Conservation (phyloP, 2,797 vertebrate genomes). For the Sebastes iracundus region DNA sequence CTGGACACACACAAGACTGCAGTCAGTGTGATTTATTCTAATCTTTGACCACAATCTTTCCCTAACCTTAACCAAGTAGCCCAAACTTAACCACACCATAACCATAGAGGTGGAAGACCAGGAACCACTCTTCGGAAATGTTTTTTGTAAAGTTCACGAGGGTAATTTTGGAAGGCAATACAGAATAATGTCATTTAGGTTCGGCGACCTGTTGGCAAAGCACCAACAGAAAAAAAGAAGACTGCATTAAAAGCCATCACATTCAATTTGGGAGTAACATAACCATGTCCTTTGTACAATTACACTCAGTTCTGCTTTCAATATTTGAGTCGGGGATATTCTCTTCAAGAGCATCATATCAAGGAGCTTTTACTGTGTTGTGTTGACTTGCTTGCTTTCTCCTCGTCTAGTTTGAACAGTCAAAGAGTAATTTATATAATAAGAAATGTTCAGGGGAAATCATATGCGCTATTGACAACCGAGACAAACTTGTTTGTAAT, state of each 20-base stretch:
- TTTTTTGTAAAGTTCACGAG: not conserved
- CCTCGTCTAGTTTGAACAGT: not conserved
- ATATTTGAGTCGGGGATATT: not conserved
- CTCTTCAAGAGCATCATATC: not conserved
- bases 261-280: not conserved
- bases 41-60: not conserved
- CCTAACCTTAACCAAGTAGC: not conserved
- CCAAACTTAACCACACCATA: not conserved
- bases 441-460: not conserved
- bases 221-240: not conserved
- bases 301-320: not conserved
- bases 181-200: not conserved
- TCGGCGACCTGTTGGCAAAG: not conserved
- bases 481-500: not conserved
- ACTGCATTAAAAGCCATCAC: not conserved
- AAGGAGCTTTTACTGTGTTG: not conserved
- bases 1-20: not conserved
- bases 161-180: not conserved
- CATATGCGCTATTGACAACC: not conserved
- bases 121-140: not conserved
- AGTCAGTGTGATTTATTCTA: not conserved
- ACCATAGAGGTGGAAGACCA: not conserved
- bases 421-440: not conserved
- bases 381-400: not conserved
- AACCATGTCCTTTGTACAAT: not conserved